These are phyloP conservation scores for Austrolebias charrua DNA, from an alignment of 2,797 vertebrate genomes.

Conservation along the genomic window DNA sequence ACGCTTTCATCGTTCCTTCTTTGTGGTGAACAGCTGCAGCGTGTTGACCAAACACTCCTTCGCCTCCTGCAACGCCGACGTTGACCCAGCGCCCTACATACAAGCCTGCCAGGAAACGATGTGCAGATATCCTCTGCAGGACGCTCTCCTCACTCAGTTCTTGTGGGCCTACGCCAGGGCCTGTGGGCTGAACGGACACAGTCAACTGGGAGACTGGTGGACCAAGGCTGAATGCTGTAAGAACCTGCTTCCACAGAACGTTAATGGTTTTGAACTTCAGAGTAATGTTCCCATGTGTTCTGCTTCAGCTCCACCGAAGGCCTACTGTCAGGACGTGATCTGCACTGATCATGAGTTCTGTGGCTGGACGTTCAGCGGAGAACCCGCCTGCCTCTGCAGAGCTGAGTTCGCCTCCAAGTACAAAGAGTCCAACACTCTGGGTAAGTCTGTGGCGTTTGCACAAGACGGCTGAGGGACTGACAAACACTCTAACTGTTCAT, in stretches of 20 bases:
- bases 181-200: constrained; percentile 1
- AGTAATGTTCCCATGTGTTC: background rate
- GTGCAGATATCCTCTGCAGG: constrained; percentile 25
- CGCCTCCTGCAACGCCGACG: background rate
- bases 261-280: no score
- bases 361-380: background rate
- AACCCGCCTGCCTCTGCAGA: constrained; percentile 36
- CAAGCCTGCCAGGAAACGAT: constrained; percentile 15
- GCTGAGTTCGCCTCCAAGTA: constrained; percentile 47
- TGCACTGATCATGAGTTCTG: constrained; percentile 60
- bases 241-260: background rate
- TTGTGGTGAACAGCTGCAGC: constrained; percentile 22
- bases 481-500: background rate
- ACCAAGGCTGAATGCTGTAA: constrained; percentile 21
- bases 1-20: no score
- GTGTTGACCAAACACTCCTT: constrained; percentile 20
- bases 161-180: constrained; percentile 19
- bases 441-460: background rate
- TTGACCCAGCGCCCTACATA: constrained; percentile 12
- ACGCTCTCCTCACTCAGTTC: constrained; percentile 22
- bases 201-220: constrained; percentile 5
- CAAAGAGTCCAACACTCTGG: constrained; percentile 11
- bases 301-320: background rate
- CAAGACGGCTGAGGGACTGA: background rate
- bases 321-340: constrained; percentile 26